Base-by-base conservation (phyloP, 2,888 invertebrate genomes). In the Megaustenia siamemsis region DNA sequence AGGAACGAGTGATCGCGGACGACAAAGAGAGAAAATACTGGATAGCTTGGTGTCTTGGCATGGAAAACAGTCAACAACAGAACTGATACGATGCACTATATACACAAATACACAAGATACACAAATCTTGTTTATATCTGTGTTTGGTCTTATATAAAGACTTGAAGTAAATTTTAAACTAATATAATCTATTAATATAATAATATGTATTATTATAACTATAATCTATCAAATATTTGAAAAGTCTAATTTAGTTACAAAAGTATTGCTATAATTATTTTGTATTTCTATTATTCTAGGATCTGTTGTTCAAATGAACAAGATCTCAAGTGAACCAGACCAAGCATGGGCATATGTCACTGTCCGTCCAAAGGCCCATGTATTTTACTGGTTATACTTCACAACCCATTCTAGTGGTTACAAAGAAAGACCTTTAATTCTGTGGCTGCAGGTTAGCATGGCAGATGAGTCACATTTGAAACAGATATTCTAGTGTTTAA, bases 311-410 rank as follows among this genome's bases (percentile, higher is more conserved):
- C 80, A 81, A 69, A 68, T 69, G 69, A 81, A 40, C 24, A 10
- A 2, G 8, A 8, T 24, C 53, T 1, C 69, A 35, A 28, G 18
- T 45, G 75, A 68, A 21, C 77, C 83, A 45, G 3, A 43, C 5
- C 69, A 84, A 60, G 15, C 53, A 91, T 97, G 96, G 96, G 96
- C 96, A 15, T 96, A 96, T 93, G 96, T 96, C 5, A 95, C 95
- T 84, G 96, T 97, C 0, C 95, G 97, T 0, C 95, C 95, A 4
- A 95, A 96, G 0, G 97, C 97, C 0, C 96, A 97, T 89, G 96
- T 97, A 96, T 97, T 97, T 93, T 97, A 97, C 95, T 97, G 97
- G 97, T 94, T 98, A 56, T 97, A 96, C 92, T 96, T 96, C 91
- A 96, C 96, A 24, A 96, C 96, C 0, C 96, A 96, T 0, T 94